Base-by-base conservation (phyloP, 2,113 vertebrate genomes). In the Protomyctophum bolini region DNA sequence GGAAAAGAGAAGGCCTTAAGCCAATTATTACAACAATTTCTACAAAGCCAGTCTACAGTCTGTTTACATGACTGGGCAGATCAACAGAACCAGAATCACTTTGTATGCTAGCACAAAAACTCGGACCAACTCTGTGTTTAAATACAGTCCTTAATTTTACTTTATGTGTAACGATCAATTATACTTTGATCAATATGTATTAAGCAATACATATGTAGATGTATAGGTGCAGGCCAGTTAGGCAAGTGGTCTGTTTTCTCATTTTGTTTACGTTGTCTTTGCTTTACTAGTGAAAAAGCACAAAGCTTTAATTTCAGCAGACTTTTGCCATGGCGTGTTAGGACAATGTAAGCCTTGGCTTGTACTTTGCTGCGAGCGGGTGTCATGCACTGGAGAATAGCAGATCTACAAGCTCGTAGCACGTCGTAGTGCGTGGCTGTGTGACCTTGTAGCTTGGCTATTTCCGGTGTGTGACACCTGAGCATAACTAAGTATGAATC, bases 201-300 rank as follows among this genome's bases (percentile, higher is more conserved):
- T 88, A 82, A 91, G 89, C 89, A 90, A 92, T 91, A 91, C 89
- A 91, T 89, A 92, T 78, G 84, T 91, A 87, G 88, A 77, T 80
- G 87, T 91, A 62, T 72, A 81, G 72, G 84, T 79, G 68, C 84
- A 79, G 89, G 83, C 91, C 87, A 78, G 83, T 86, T 41, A 64
- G 86, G 79, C 80, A 77, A 82, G 83, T 70, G 85, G 87, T 72
- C 88, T 81, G 83, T 80, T 87, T 41, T 83, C 83, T 80, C 66
- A 85, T 87, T 83, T 79, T 76, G 77, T 90, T 85, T 85, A 29
- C 60, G 87, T 90, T 84, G 85, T 88, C 84, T 89, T 92, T 90
- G 85, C 76, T 87, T 87, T 83, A 83, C 82, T 64, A 82, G 80
- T 78, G 79, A 83, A 87, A 41, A 93, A 92, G 91, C 89, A 91